phyloP scores from a whole-genome alignment of 2,113 vertebrate species.

The Atrichornis clamosus region DNA sequence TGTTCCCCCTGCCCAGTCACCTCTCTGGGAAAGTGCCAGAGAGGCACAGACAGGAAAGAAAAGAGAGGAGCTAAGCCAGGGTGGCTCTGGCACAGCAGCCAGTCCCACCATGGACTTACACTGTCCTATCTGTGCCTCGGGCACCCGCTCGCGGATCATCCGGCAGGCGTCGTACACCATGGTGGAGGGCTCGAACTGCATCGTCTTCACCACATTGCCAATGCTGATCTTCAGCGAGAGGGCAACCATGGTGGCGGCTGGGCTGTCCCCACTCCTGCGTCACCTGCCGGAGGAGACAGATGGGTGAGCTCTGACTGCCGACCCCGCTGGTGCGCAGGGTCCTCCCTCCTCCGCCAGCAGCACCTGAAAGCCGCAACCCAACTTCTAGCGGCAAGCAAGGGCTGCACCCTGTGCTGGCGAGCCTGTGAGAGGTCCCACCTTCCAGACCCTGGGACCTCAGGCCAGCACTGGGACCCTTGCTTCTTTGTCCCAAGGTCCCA shows the following conservation, averaged over 20 bases:
- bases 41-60: not conserved
- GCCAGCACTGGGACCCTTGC: not conserved
- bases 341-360: not conserved
- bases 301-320: not conserved
- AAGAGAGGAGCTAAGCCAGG: not conserved
- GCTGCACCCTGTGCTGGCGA: rapidly evolving
- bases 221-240: conserved; percentile 97
- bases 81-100: rapidly evolving
- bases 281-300: not conserved
- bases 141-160: conserved; percentile 93
- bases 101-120: conserved; percentile 76
- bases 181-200: conserved; percentile 98
- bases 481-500: not conserved
- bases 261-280: conserved; percentile 41
- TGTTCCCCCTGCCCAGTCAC: rapidly evolving
- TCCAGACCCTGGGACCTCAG: not conserved
- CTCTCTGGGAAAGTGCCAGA: not conserved
- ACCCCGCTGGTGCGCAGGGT: rapidly evolving
- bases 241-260: conserved; percentile 90
- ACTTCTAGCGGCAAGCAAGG: not conserved
- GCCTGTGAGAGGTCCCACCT: not conserved
- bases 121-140: conserved; percentile 90
- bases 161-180: conserved; percentile 96
- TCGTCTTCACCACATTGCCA: conserved; percentile 97
- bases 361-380: rapidly evolving